Evolutionary conservation across 2,113 vertebrate genomes (phyloP), one percentile per base, ranked within the genome.

Genomic region (Thermophis baileyi): DNA sequence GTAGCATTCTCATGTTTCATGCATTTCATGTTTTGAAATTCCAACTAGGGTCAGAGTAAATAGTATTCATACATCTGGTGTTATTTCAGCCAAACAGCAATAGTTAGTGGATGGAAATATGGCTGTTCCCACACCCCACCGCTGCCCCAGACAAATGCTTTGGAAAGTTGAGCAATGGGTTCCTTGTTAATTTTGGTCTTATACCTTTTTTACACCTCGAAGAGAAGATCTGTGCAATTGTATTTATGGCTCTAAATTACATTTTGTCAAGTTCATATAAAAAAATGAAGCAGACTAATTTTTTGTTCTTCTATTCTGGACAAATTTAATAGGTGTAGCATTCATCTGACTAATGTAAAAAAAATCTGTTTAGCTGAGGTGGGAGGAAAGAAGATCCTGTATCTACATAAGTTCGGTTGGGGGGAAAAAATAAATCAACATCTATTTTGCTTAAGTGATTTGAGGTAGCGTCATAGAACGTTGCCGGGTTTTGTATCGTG

Each of bases 21-120:
- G 63, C 30, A 69, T 69, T 69, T 35, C 30, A 35, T 47, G 49
- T 86, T 91, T 91, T 91, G 53, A 91, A 91, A 57, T 91, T 53
- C 44, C 44, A 91, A 35, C 90, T 47, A 60, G 53, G 40, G 46
- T 46, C 44, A 60, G 54, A 49, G 20, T 60, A 49, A 87, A 87
- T 57, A 35, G 53, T 30, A 91, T 63, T 49, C 57, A 40, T 47
- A 91, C 11, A 87, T 46, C 81, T 46, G 30, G 1, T 57, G 44
- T 85, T 87, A 86, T 57, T 91, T 91, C 8, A 47, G 44, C 25
- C 18, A 24, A 60, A 87, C 51, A 55, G 74, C 16, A 35, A 25
- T 4, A 25, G 44, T 60, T 6, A 1, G 2, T 57, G 24, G 24
- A 89, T 27, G 5, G 25, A 89, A 89, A 89, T 47, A 18, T 3